These are phyloP conservation scores for Brachystomella parvula DNA, from an alignment of 1,140 invertebrate genomes.

Conservation along the genomic window DNA sequence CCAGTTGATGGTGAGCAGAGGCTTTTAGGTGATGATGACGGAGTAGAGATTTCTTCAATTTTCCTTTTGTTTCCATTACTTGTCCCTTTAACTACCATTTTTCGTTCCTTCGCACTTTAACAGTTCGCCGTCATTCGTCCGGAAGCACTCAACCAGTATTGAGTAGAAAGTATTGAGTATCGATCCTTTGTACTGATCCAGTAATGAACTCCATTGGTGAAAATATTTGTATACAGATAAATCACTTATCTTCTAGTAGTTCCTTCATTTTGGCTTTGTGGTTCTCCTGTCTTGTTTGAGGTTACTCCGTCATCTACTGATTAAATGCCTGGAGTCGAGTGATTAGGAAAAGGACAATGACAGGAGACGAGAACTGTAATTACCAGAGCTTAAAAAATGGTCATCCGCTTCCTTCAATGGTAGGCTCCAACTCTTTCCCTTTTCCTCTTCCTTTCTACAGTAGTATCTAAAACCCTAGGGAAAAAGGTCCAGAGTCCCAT, in stretches of 20 bases:
- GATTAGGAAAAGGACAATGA: not conserved
- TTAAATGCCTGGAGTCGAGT: not conserved
- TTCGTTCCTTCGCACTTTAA: not conserved
- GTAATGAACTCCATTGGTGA: not conserved
- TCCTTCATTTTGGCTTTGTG: not conserved
- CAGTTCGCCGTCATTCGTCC: not conserved
- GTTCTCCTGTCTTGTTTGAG: not conserved
- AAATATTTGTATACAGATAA: not conserved
- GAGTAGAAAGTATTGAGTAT: not conserved
- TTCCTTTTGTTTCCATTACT: no score
- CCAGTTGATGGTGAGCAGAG: no score
- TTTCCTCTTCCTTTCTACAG: not conserved
- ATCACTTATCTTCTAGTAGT: not conserved
- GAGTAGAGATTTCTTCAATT: no score
- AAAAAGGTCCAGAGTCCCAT: not conserved
- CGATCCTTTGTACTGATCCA: slow-evolving; percentile 1
- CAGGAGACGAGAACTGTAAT: not conserved
- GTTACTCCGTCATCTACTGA: not conserved
- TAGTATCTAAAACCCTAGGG: not conserved
- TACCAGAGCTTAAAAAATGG: not conserved
- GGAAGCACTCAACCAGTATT: not conserved
- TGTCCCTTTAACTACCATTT: no score
- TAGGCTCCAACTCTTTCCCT: not conserved
- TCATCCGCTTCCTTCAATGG: not conserved
- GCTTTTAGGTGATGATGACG: no score